These are phyloP conservation scores for Chironomus tentans DNA, from an alignment of 2,888 invertebrate species.

Conservation along the genomic window DNA sequence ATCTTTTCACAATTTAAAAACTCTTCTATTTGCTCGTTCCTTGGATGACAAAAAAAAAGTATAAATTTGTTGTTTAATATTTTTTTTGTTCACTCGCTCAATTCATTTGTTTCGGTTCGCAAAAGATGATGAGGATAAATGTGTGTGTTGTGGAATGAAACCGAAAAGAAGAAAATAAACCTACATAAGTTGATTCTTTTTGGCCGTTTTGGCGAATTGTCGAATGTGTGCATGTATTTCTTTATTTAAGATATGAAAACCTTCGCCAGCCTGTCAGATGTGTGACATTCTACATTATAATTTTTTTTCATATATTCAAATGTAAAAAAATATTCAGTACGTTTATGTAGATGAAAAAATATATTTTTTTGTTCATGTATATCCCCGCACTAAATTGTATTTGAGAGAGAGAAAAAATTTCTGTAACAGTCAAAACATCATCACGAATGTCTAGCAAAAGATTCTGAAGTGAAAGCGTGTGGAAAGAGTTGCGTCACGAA, in stretches of 20 bases:
- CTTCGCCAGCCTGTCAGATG: conserved; percentile 12
- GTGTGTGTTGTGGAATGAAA: conserved; percentile 2
- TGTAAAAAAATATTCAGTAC: background rate
- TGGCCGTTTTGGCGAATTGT: background rate
- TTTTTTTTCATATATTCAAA: background rate
- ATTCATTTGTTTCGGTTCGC: background rate
- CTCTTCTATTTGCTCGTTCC: conserved; percentile 1
- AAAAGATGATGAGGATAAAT: background rate
- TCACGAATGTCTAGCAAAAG: background rate
- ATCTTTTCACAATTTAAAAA: background rate
- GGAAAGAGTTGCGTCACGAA: background rate
- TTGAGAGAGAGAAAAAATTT: background rate
- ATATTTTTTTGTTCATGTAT: background rate
- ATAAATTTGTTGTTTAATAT: background rate
- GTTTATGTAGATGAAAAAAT: no score
- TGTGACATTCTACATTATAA: conserved; percentile 14
- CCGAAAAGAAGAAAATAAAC: background rate
- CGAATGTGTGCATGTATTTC: no score
- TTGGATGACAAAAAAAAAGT: conserved; percentile 11
- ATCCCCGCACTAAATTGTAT: background rate
- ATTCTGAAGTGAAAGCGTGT: background rate
- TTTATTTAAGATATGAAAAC: background rate
- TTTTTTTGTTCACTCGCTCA: background rate
- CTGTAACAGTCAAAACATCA: background rate
- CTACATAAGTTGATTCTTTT: background rate